phyloP scores from a whole-genome alignment of 30 jellyfish, hydroid and myxozoan genomes.

The Aurelia aurita region DNA sequence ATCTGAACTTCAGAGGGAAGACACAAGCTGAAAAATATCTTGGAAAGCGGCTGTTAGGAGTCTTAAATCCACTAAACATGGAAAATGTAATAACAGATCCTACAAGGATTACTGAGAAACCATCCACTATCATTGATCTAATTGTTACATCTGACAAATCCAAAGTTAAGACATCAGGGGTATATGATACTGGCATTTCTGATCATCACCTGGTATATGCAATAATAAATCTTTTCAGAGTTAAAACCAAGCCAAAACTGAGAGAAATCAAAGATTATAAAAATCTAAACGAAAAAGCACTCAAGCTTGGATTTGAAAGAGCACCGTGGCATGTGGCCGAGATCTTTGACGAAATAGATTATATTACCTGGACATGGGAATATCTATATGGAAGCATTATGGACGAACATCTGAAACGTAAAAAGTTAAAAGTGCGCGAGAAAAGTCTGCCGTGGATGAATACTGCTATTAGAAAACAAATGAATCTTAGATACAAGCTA shows the following conservation, averaged over 20 bases:
- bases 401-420: not conserved
- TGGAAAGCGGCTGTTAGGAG: not conserved
- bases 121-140: not conserved
- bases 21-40: too few species aligned
- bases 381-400: not conserved
- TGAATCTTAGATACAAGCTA: not conserved
- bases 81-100: constrained; percentile 4
- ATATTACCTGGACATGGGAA: not conserved
- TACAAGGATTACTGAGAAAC: not conserved
- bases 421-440: not conserved
- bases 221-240: not conserved
- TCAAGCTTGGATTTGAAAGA: not conserved
- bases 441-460: not conserved
- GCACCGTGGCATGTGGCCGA: constrained; percentile 2
- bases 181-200: not conserved
- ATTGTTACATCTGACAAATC: not conserved
- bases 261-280: not conserved
- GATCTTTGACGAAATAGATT: not conserved
- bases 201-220: not conserved
- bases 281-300: not conserved
- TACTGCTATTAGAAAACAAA: not conserved
- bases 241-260: not conserved
- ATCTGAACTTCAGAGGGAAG: too few species aligned
- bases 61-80: not conserved
- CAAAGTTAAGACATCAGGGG: not conserved